These are phyloP conservation scores for Notocelia uddmanniana DNA, from an alignment of 2,888 invertebrate genomes.

Conservation along the genomic window DNA sequence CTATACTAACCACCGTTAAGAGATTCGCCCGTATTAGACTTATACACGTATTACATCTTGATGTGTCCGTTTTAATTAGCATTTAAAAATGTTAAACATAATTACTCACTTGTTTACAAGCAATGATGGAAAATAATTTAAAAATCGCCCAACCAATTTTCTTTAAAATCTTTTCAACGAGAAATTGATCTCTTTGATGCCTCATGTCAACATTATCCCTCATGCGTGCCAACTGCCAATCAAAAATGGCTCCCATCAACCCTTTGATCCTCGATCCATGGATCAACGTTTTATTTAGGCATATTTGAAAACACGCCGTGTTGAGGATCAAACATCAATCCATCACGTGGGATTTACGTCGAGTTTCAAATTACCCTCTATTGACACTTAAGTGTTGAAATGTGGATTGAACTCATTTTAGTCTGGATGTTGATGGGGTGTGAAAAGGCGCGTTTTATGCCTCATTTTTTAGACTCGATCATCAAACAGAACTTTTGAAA, in stretches of 20 bases:
- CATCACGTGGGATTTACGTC: constrained; percentile 72
- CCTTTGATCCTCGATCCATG: constrained; percentile 63
- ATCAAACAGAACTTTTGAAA: too few species aligned
- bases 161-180: constrained; percentile 41
- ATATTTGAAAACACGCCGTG: constrained; percentile 51
- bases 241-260: constrained; percentile 58
- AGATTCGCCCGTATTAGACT: too few species aligned
- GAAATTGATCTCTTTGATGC: constrained; percentile 42
- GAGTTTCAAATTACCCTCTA: constrained; percentile 66
- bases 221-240: constrained; percentile 58
- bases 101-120: background rate
- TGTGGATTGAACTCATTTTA: constrained; percentile 25
- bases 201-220: constrained; percentile 40
- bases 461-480: background rate
- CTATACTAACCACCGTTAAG: too few species aligned
- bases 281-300: constrained; percentile 57
- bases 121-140: constrained; percentile 3
- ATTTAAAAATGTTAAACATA: background rate
- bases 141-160: constrained; percentile 44
- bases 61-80: background rate
- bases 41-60: background rate
- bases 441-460: constrained; percentile 19
- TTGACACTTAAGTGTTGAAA: constrained; percentile 57
- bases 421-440: constrained; percentile 22
- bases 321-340: constrained; percentile 67